Evolutionary conservation across 2,113 vertebrate genomes (phyloP).

Genomic region (Upupa epops): DNA sequence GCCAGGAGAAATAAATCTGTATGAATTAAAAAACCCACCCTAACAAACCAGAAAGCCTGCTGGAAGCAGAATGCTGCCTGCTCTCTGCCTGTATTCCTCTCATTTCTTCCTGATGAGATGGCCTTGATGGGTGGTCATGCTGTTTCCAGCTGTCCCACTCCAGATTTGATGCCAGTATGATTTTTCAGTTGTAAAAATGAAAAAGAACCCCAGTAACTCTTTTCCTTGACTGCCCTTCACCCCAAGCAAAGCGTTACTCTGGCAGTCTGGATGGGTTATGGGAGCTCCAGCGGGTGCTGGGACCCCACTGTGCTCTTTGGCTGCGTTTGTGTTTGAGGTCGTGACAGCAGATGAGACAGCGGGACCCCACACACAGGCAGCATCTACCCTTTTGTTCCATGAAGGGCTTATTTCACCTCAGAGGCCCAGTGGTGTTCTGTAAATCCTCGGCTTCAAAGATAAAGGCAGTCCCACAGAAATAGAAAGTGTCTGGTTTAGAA

Average conservation of each 20-base stretch:
- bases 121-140: fast-evolving
- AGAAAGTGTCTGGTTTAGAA: not conserved
- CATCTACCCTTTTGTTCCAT: not conserved
- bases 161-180: not conserved
- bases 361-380: fast-evolving
- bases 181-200: not conserved
- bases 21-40: not conserved
- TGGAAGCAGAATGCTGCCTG: not conserved
- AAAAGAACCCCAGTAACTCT: no score
- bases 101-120: fast-evolving
- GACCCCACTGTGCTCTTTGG: fast-evolving
- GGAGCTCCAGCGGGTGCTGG: fast-evolving
- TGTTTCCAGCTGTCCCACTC: not conserved
- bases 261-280: not conserved
- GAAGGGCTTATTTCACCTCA: not conserved
- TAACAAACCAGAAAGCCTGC: not conserved
- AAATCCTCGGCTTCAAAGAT: not conserved
- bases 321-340: fast-evolving
- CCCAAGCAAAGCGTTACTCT: fast-evolving
- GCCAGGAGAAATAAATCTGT: not conserved
- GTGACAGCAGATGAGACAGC: not conserved
- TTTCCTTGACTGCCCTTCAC: fast-evolving
- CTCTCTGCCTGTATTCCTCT: not conserved
- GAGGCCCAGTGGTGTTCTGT: not conserved
- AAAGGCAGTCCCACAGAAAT: not conserved